Percentiles rank a stretch among this genome's conserved stretches.
Conservation (phyloP, 2,888 invertebrate species). For the Drosophila monieri region DNA sequence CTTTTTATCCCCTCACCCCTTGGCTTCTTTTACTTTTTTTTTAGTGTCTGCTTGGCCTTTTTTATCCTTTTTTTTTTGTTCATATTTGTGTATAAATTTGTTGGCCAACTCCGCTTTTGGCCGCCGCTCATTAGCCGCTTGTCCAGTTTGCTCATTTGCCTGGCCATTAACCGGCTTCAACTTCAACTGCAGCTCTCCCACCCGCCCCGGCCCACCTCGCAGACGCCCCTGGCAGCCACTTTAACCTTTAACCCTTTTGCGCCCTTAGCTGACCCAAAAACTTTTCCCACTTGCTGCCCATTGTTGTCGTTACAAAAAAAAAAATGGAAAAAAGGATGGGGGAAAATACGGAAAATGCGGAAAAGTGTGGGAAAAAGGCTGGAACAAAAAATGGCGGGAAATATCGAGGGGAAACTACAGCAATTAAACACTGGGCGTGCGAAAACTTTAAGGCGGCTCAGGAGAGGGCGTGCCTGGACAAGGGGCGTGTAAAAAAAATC, state of each 20-base stretch:
- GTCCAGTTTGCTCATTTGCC: slow-evolving; percentile 62
- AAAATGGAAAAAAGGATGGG: not conserved
- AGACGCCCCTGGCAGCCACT: slow-evolving; percentile 1
- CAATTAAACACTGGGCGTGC: slow-evolving; percentile 67
- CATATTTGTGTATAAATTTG: slow-evolving; percentile 37
- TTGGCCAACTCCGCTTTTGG: slow-evolving; percentile 21
- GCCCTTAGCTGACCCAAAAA: slow-evolving; percentile 50
- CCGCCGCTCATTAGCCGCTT: slow-evolving; percentile 67
- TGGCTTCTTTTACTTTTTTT: not conserved
- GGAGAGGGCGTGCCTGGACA: slow-evolving; percentile 10
- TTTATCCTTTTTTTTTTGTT: slow-evolving; percentile 1
- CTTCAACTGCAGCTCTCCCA: slow-evolving; percentile 25
- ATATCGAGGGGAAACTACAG: slow-evolving; percentile 46
- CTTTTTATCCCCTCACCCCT: not conserved
- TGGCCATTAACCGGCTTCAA: slow-evolving; percentile 65
- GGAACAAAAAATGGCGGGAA: slow-evolving; percentile 15
- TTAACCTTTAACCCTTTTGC: slow-evolving; percentile 19
- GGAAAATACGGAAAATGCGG: not conserved
- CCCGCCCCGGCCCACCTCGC: not conserved
- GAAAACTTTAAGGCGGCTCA: slow-evolving; percentile 43
- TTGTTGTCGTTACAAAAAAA: slow-evolving; percentile 41
- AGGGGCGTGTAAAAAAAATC: not conserved
- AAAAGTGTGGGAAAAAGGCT: slow-evolving; percentile 19
- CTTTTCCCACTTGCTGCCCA: slow-evolving; percentile 62
- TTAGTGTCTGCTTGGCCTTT: slow-evolving; percentile 15